Percentiles rank a stretch among this genome's conserved stretches.
These are phyloP conservation scores for Cynopterus sphinx DNA, from an alignment of 2,797 vertebrate species.

Conservation along the genomic window DNA sequence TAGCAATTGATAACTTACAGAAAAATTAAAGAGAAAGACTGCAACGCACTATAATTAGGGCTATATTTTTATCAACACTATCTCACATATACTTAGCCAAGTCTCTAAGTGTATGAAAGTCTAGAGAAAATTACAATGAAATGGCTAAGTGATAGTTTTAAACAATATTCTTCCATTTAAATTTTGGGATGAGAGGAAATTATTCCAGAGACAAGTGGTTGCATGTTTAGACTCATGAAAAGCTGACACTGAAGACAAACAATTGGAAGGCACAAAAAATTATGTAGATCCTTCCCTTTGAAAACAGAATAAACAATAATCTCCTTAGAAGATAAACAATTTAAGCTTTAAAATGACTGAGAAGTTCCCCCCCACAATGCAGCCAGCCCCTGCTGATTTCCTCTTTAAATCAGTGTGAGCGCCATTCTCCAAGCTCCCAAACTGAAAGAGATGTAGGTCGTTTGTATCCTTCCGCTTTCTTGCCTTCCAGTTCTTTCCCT, in stretches of 20 bases:
- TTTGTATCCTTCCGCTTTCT: not conserved
- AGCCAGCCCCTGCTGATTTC: not conserved
- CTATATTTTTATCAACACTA: not conserved
- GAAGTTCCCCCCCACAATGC: not conserved
- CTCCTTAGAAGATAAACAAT: not conserved
- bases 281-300: not conserved
- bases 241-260: not conserved
- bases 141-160: not conserved
- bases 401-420: not conserved
- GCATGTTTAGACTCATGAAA: not conserved
- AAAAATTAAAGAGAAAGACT: not conserved
- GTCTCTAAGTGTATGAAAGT: not conserved
- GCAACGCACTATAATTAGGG: not conserved
- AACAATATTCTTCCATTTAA: constrained; percentile 21
- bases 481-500: not conserved
- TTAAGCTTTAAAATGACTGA: not conserved
- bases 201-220: not conserved
- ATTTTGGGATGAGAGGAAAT: not conserved
- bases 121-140: not conserved
- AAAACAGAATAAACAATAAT: not conserved
- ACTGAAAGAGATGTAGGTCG: not conserved
- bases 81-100: not conserved
- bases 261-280: not conserved
- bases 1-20: not conserved
- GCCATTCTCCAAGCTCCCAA: not conserved